Base-by-base conservation (phyloP, 1,140 invertebrate genomes). In the Drosophila tsacasi region DNA sequence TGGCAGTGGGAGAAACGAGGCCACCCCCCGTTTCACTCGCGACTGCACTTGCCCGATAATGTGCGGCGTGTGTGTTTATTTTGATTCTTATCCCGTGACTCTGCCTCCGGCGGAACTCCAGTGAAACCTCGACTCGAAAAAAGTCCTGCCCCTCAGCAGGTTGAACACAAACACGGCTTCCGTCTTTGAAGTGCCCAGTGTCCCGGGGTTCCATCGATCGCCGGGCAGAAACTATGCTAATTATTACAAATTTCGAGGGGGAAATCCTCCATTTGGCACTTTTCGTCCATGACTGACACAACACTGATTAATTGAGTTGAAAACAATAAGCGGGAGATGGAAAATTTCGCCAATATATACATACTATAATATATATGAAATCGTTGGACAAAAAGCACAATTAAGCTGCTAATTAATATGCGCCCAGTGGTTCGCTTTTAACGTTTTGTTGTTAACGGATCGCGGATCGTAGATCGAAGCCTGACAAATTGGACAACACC, bases 21-120 rank as follows among this genome's bases (percentile, higher is more conserved):
- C 30, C 30, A 10, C 30, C 8, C n/a, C n/a, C 68, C 54, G n/a
- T 42, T 21, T 15, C 35, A 27, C 21, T 19, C n/a, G 52, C 44
- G 15, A 65, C 19, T 89, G 85, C 85, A 89, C 85, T 90, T 90
- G 83, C 73, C 84, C 73, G 84, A 87, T 89, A 87, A 89, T 90
- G 81, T 79, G 84, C 44, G 60, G 47, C 73, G 73, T 84, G 85
- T 87, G 84, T 89, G 84, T 89, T 87, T 87, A 89, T 87, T 87
- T 68, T 87, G 77, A 85, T 86, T 86, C 72, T 44, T 69, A 71
- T 63, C 79, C 59, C 69, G 64, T 40, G 61, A 59, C 64, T 42
- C 37, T 42, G 13, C 17, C 46, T 15, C 27, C 49, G 6, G 27
- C 6, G 50, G 40, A 49, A n/a, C 52, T 27, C 32, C 57, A 35